A percentile compares a stretch with the other conserved stretches of the same genome.
Evolutionary conservation across 2,113 vertebrate genomes (phyloP).

Genomic region (Silurus asotus): DNA sequence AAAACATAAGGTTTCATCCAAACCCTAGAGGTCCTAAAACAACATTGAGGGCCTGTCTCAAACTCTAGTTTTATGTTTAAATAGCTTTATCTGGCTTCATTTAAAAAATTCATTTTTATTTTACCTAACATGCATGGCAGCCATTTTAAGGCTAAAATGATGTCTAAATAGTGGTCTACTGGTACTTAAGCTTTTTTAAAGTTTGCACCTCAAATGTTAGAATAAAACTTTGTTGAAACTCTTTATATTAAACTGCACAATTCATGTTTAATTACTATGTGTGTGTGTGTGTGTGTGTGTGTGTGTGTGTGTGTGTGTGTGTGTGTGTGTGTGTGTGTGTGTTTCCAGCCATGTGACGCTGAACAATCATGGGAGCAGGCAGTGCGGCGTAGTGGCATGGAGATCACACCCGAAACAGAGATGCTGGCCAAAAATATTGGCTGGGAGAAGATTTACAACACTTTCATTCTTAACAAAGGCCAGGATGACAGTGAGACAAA

Average conservation of each 20-base stretch:
- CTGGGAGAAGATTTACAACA: slow-evolving; percentile 74
- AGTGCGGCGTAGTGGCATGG: slow-evolving; percentile 44
- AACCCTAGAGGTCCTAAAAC: too few species aligned
- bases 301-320: background rate
- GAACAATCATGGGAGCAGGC: slow-evolving; percentile 70
- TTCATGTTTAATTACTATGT: background rate
- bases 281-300: too few species aligned
- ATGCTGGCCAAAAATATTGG: slow-evolving; percentile 61
- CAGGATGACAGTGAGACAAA: background rate
- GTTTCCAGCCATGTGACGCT: slow-evolving; percentile 67
- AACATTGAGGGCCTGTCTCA: background rate
- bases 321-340: background rate
- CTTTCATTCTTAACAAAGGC: slow-evolving; percentile 48
- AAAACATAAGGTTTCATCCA: background rate
- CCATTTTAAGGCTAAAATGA: background rate
- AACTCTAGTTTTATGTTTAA: background rate
- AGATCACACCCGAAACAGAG: slow-evolving; percentile 69
- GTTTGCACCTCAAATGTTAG: background rate
- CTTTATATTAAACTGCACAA: background rate
- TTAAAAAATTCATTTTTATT: background rate
- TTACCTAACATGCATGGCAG: background rate
- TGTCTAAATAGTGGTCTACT: background rate
- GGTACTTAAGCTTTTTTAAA: background rate
- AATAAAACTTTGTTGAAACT: background rate
- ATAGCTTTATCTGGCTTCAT: background rate